Base-by-base conservation (phyloP, 2,888 invertebrate genomes). In the Leptopilina drosophilae region DNA sequence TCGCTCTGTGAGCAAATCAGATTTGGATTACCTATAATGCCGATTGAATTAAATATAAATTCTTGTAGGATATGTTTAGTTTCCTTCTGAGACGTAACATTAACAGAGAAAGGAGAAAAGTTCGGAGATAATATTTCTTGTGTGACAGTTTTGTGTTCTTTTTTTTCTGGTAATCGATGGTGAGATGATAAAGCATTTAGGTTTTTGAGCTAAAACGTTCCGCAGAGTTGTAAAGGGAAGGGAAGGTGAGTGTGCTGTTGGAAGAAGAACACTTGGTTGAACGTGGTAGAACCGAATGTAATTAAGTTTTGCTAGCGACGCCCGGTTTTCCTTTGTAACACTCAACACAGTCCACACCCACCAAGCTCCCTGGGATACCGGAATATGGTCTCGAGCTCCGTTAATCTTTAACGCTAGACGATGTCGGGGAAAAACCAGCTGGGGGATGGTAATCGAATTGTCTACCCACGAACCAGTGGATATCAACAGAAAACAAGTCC, bases 271-370 rank as follows among this genome's bases (percentile, higher is more conserved):
- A 49, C 33, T 33, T 53, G 73, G 56, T 59, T 73, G 53, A 53
- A 73, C 73, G 69, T 67, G 73, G 73, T 73, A 56, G 69, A 66
- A 65, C 64, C 79, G 79, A 78, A 78, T 81, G 84, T 87, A 87
- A 87, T 87, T 87, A 86, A 84, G 85, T 84, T 87, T 86, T 83
- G 84, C 84, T 83, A 83, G 85, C 87, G 84, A 82, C 86, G 84
- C 81, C 83, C 83, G 87, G 84, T 85, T 88, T 88, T 88, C 88
- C 88, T 88, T 88, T 88, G 88, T 88, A 87, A 88, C 88, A 88
- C 88, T 88, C 88, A 85, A 87, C 86, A 83, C 86, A 83, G 81
- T 82, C 81, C 80, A 80, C 85, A 81, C 79, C 81, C 79, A 84
- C 82, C 83, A 77, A 81, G 77, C 80, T 80, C 80, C 82, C 80